Base-by-base conservation (phyloP, 2,888 invertebrate genomes). In the Tachina grossa region DNA sequence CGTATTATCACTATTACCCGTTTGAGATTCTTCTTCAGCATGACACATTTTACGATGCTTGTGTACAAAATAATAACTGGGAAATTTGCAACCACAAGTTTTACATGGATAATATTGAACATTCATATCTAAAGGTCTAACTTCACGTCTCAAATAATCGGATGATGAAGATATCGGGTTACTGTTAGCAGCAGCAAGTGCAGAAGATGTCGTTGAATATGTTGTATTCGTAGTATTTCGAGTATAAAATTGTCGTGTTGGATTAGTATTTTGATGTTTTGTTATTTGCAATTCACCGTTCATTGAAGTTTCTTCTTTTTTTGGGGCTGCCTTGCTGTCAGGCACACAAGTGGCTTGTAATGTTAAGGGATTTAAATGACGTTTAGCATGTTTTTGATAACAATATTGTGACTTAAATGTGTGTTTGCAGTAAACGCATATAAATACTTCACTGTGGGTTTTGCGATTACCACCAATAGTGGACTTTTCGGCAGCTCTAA, bases 41-140 rank as follows among this genome's bases (percentile, higher is more conserved):
- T 98, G 97, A 90, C 97, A 97, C 89, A 96, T 93, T 93, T 97
- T 97, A 74, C 97, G 94, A 91, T 98, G 98, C 90, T 98, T 98
- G 92, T 98, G 97, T 39, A 97, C 97, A 93, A 98, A 98, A 93
- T 98, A 98, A 91, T 98, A 98, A 88, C 97, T 97, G 1, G 98
- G 98, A 92, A 98, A 98, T 92, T 97, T 97, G 89, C 95, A 96
- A 22, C 98, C 97, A 92, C 98, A 98, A 0, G 96, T 97, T 93
- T 97, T 98, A 93, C 98, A 98, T 0, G 98, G 97, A 93, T 97
- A 98, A 93, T 97, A 98, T 92, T 97, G 97, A 0, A 97, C 95
- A 89, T 97, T 96, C 92, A 97, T 94, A 89, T 96, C 96, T 69
- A 96, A 91, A 6, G 95, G 93, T 74, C 95, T 94, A 2, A 95